Percentiles rank a stretch among this genome's conserved stretches.
Evolutionary conservation across 2,797 vertebrate species (phyloP).

Genomic region (Dallia pectoralis): DNA sequence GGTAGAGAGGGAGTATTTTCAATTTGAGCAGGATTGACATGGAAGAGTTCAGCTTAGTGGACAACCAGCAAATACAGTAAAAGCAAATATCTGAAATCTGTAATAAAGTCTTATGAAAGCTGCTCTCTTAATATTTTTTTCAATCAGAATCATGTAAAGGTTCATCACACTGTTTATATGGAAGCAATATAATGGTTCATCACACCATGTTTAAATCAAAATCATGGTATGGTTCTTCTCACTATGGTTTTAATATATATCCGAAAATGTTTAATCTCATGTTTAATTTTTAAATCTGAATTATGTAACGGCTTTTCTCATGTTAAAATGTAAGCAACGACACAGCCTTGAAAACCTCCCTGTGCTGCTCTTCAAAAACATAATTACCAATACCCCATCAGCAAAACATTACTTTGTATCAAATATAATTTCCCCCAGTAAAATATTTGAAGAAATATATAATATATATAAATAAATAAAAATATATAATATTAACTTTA

Average conservation of each 20-base stretch:
- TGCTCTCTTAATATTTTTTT: neutral
- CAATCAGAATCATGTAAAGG: too few species aligned
- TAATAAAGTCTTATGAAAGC: neutral
- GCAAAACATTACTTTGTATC: neutral
- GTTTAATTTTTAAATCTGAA: too few species aligned
- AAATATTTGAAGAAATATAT: neutral
- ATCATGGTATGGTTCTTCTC: too few species aligned
- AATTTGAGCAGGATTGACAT: neutral
- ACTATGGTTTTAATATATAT: too few species aligned
- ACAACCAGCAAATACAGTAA: neutral
- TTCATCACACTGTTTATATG: too few species aligned
- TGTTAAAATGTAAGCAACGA: neutral
- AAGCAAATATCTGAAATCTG: neutral
- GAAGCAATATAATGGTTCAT: too few species aligned
- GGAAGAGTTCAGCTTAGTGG: neutral
- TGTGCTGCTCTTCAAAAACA: neutral
- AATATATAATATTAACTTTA: neutral
- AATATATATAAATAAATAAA: neutral
- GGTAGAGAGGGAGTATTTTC: neutral
- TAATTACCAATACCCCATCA: neutral
- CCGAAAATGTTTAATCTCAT: too few species aligned
- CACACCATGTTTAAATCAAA: too few species aligned
- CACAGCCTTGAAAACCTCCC: neutral
- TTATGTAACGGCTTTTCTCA: neutral
- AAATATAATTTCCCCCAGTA: neutral